A percentile compares a stretch with the other conserved stretches of the same genome.
phyloP scores from a whole-genome alignment of 2,113 vertebrate species.

The Agapornis roseicollis region DNA sequence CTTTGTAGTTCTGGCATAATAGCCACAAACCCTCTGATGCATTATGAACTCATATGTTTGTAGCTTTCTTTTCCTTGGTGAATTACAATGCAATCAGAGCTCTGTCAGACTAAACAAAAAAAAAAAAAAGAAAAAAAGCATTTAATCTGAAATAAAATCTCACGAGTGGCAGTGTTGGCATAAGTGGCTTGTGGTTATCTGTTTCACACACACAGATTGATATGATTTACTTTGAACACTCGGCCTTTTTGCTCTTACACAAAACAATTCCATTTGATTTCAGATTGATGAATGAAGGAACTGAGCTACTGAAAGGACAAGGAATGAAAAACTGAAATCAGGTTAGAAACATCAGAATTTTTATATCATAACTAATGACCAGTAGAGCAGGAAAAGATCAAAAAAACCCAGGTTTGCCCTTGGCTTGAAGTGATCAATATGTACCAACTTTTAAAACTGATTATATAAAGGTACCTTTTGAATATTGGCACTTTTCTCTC shows the following conservation, averaged over 20 bases:
- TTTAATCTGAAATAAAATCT: neutral
- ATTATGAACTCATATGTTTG: constrained; percentile 60
- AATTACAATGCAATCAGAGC: constrained; percentile 28
- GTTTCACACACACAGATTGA: neutral
- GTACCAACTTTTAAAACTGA: neutral
- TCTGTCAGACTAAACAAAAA: neutral
- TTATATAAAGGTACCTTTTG: neutral
- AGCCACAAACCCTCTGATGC: constrained; percentile 65
- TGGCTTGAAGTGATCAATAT: neutral
- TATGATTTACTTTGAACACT: neutral
- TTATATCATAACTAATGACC: neutral
- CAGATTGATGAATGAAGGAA: neutral
- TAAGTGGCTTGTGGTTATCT: constrained; percentile 7
- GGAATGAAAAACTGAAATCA: neutral
- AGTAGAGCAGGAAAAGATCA: neutral
- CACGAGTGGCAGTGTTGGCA: neutral
- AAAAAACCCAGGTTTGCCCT: neutral
- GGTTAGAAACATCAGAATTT: neutral
- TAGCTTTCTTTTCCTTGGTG: constrained; percentile 29
- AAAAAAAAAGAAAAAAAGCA: neutral
- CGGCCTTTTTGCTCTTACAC: neutral
- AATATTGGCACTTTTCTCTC: neutral
- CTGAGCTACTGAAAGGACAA: neutral
- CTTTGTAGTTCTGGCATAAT: constrained; percentile 58
- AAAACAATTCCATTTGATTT: neutral